Percentiles rank a stretch among this genome's conserved stretches.
phyloP scores from a whole-genome alignment of 2,113 vertebrate species.

The Monopterus albus region DNA sequence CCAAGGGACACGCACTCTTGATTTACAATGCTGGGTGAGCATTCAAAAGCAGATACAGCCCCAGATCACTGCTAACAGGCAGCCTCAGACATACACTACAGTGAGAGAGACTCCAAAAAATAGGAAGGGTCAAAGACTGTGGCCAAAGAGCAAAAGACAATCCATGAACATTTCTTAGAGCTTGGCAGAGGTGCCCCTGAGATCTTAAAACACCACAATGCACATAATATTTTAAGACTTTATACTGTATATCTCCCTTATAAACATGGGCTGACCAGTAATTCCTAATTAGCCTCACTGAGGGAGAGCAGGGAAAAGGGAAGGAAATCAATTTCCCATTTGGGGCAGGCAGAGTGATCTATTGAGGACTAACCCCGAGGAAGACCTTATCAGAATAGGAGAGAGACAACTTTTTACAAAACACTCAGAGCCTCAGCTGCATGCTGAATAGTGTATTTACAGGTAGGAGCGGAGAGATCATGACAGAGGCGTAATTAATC shows the following conservation, averaged over 20 bases:
- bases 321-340: slow-evolving; percentile 78
- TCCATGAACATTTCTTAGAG: not conserved
- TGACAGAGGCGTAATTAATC: slow-evolving; percentile 65
- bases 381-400: slow-evolving; percentile 61
- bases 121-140: slow-evolving; percentile 24
- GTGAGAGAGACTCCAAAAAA: not conserved
- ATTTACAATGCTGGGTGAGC: slow-evolving; percentile 69
- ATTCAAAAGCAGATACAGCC: slow-evolving; percentile 63
- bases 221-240: slow-evolving; percentile 31
- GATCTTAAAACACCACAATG: slow-evolving; percentile 15
- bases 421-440: slow-evolving; percentile 20
- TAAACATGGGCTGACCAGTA: slow-evolving; percentile 45
- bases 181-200: not conserved
- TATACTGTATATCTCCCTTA: slow-evolving; percentile 40
- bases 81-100: slow-evolving; percentile 47
- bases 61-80: slow-evolving; percentile 51
- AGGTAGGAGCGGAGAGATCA: slow-evolving; percentile 49
- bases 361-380: slow-evolving; percentile 63
- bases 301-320: slow-evolving; percentile 45
- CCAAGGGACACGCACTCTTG: slow-evolving; percentile 65
- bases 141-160: slow-evolving; percentile 23
- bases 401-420: slow-evolving; percentile 41
- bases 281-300: slow-evolving; percentile 72
- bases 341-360: slow-evolving; percentile 69
- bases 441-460: slow-evolving; percentile 59